These are phyloP conservation scores for Hylaea fasciaria DNA, from an alignment of 2,888 invertebrate species.

Conservation along the genomic window DNA sequence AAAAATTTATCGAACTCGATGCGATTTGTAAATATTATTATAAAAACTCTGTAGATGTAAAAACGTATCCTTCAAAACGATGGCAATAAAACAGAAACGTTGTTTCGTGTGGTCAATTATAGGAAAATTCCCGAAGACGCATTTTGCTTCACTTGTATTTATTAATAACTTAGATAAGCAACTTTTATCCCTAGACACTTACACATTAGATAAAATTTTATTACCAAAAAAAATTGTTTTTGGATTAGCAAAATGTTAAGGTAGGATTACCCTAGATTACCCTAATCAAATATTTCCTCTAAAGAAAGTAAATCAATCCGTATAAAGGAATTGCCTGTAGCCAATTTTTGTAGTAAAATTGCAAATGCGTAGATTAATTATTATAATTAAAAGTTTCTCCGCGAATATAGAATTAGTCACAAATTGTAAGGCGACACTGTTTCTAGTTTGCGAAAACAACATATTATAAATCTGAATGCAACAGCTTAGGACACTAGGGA, in stretches of 20 bases:
- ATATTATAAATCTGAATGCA: slow-evolving; percentile 1
- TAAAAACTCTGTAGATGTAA: slow-evolving; percentile 29
- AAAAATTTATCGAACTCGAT: slow-evolving; percentile 11
- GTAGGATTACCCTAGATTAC: too few relatives aligned
- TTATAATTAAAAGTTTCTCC: slow-evolving; percentile 11
- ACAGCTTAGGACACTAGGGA: neutral
- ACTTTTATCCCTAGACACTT: slow-evolving; percentile 23
- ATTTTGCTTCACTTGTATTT: slow-evolving; percentile 43
- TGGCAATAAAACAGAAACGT: slow-evolving; percentile 52
- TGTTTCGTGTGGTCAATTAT: slow-evolving; percentile 57
- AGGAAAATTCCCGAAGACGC: slow-evolving; percentile 41
- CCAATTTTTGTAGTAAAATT: slow-evolving; percentile 33
- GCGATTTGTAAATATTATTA: slow-evolving; percentile 33
- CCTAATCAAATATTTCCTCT: slow-evolving; percentile 5
- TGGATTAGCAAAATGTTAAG: slow-evolving; percentile 7
- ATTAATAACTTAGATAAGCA: slow-evolving; percentile 39
- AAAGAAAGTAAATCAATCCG: slow-evolving; percentile 3
- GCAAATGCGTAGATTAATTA: slow-evolving; percentile 19
- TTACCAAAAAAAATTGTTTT: slow-evolving; percentile 9
- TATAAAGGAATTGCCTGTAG: slow-evolving; percentile 42
- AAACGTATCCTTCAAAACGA: slow-evolving; percentile 36
- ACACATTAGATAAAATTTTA: slow-evolving; percentile 15
- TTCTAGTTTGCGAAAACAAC: slow-evolving; percentile 3
- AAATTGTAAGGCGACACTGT: slow-evolving; percentile 15
- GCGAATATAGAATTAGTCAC: slow-evolving; percentile 14